phyloP scores from a whole-genome alignment of 2,113 vertebrate species.

The Dasyornis broadbenti region DNA sequence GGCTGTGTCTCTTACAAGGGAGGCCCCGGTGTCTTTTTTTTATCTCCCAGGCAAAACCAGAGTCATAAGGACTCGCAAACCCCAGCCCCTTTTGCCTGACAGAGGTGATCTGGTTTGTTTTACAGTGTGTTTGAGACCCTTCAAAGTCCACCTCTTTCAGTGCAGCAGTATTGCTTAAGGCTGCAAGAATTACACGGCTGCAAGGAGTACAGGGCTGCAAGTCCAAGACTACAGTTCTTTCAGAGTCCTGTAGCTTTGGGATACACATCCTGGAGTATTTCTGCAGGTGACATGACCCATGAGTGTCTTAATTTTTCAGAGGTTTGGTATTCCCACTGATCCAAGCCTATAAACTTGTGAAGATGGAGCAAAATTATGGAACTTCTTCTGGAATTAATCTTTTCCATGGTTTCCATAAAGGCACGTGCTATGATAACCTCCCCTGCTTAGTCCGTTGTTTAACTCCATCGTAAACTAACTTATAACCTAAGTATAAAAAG shows the following conservation, averaged over 20 bases:
- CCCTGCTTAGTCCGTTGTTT: neutral
- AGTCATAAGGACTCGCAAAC: rapidly evolving
- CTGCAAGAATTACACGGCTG: neutral
- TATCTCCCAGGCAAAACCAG: neutral
- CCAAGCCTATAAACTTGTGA: neutral
- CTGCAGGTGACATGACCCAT: neutral
- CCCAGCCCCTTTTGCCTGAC: neutral
- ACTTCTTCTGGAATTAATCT: neutral
- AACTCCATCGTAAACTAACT: neutral
- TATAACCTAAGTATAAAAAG: neutral
- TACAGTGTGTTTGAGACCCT: neutral
- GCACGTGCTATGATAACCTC: neutral
- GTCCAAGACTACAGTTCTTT: rapidly evolving
- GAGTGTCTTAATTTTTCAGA: neutral
- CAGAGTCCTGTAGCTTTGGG: neutral
- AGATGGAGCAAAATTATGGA: neutral
- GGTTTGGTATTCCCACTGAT: neutral
- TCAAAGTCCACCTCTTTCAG: neutral
- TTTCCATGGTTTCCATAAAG: neutral
- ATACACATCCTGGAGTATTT: neutral
- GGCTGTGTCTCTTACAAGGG: neutral
- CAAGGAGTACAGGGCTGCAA: neutral
- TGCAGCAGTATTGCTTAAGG: neutral
- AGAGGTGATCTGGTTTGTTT: neutral
- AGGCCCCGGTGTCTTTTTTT: neutral